These are phyloP conservation scores for Ahaetulla prasina DNA, from an alignment of 2,113 vertebrate genomes.

Conservation along the genomic window DNA sequence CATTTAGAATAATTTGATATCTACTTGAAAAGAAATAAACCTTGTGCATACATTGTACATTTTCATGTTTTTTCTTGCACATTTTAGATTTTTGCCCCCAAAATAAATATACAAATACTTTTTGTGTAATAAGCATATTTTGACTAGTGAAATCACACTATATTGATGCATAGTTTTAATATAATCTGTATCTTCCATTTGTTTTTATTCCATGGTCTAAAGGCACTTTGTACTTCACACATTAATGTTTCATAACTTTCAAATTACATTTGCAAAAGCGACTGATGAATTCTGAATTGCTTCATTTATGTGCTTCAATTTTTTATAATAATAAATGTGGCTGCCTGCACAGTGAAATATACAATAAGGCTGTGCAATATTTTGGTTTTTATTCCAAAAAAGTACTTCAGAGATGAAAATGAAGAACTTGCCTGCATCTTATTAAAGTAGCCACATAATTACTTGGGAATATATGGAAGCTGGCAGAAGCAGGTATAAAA, in stretches of 20 bases:
- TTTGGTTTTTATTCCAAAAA: background rate
- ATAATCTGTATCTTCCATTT: constrained; percentile 32
- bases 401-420: background rate
- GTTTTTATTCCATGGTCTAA: constrained; percentile 37
- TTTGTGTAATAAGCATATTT: constrained; percentile 17
- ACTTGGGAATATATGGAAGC: background rate
- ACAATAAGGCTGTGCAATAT: background rate
- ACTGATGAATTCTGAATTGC: constrained; percentile 45
- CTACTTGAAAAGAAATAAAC: background rate
- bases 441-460: background rate
- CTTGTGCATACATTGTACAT: background rate
- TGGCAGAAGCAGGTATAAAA: background rate
- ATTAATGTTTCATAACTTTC: constrained; percentile 56
- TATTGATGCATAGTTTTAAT: constrained; percentile 46
- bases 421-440: background rate
- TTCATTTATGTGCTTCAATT: constrained; percentile 49
- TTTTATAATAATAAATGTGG: constrained; percentile 52
- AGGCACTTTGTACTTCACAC: constrained; percentile 42
- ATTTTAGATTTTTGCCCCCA: background rate
- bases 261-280: constrained; percentile 52
- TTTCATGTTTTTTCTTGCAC: background rate
- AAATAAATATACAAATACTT: background rate
- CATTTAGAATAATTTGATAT: background rate
- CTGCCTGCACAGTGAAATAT: constrained; percentile 23
- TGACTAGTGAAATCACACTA: background rate